Percentiles rank a stretch among this genome's conserved stretches.
Evolutionary conservation across 2,797 vertebrate species (phyloP).

Genomic region (Corythornis leucogaster): DNA sequence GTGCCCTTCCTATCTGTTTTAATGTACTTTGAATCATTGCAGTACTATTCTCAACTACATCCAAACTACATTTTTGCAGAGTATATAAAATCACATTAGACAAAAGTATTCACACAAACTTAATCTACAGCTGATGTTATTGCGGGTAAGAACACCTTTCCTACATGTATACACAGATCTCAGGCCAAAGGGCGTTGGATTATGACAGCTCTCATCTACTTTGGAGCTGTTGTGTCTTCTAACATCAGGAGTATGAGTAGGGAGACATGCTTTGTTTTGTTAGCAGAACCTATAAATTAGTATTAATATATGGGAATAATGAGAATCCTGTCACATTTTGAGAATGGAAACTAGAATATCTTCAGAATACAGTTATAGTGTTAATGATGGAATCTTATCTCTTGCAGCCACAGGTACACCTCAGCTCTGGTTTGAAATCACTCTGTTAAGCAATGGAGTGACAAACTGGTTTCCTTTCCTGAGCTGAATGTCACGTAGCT

Average conservation of each 20-base stretch:
- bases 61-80: neutral
- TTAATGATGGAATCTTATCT: neutral
- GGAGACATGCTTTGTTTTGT: neutral
- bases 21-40: neutral
- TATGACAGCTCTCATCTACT: neutral
- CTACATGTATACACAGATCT: neutral
- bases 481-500: neutral
- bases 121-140: neutral
- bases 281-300: neutral
- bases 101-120: neutral
- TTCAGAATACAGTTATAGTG: neutral
- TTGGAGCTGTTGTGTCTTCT: neutral
- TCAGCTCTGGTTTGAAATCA: neutral
- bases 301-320: neutral
- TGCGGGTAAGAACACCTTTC: neutral
- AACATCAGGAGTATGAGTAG: neutral
- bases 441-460: neutral
- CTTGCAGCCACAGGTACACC: neutral
- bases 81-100: neutral
- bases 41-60: neutral
- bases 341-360: neutral
- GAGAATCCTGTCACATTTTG: neutral
- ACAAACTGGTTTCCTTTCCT: slow-evolving; percentile 37
- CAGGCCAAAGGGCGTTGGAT: neutral
- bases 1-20: neutral